Evolutionary conservation across 2,113 vertebrate species (phyloP).

Genomic region (Antechinus flavipes): DNA sequence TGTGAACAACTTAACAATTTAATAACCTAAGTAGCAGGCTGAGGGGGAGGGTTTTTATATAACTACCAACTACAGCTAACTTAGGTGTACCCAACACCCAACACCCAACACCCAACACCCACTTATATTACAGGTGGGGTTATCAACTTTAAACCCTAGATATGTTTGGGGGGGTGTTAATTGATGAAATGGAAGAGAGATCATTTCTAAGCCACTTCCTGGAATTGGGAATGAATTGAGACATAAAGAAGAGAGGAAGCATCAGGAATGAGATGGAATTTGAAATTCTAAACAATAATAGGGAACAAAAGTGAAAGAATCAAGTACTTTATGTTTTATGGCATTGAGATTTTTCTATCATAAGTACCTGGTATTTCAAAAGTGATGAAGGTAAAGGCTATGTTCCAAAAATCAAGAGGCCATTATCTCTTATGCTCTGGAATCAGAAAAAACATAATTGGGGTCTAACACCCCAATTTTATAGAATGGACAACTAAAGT

Average conservation of each 20-base stretch:
- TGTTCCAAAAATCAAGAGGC: not conserved
- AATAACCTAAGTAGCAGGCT: not conserved
- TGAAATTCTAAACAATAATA: not conserved
- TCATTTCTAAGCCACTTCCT: not conserved
- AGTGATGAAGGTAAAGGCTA: not conserved
- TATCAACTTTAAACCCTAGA: not conserved
- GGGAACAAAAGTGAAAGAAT: not conserved
- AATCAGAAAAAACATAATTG: too few relatives aligned
- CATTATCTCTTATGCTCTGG: not conserved
- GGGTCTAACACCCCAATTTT: not conserved
- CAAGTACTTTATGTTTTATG: not conserved
- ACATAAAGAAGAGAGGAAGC: not conserved
- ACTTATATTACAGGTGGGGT: not conserved
- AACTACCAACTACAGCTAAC: not conserved
- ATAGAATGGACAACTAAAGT: not conserved
- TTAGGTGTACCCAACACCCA: not conserved
- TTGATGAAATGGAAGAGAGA: not conserved
- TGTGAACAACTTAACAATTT: not conserved
- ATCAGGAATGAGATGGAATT: not conserved
- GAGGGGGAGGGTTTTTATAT: not conserved
- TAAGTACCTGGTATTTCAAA: not conserved
- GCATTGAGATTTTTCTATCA: not conserved
- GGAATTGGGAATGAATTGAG: not conserved
- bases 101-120: not conserved
- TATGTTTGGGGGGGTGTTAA: not conserved